Base-by-base conservation (phyloP, 2,113 vertebrate genomes). In the Pelvicachromis taeniatus region DNA sequence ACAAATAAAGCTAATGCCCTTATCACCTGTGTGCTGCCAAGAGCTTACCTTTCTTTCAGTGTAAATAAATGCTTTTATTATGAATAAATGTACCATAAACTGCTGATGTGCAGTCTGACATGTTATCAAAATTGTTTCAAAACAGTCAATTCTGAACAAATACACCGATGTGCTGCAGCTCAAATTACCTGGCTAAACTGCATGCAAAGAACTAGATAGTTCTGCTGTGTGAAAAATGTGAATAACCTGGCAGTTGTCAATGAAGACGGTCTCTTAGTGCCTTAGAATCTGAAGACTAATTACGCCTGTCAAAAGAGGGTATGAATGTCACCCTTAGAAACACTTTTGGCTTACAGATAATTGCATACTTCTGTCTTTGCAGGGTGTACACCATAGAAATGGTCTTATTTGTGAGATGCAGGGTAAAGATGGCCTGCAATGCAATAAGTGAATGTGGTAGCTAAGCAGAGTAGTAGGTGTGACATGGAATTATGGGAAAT, bases 341-440 rank as follows among this genome's bases (percentile, higher is more conserved):
- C 94, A 93, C 73, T 95, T 95, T 94, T 86, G 83, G 91, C 95
- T 91, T 88, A 93, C 93, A 95, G 95, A 95, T 97, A 97, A 97
- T 95, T 96, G 96, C 96, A 97, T 96, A 95, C 95, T 96, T 96
- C 90, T 95, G 94, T 97, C 91, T 96, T 95, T 94, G 90, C 91
- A 90, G 50, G 87, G 91, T 94, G 89, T 91, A 93, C 94, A 95
- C 97, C 96, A 96, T 97, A 96, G 96, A 97, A 97, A 97, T 97
- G 93, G 95, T 93, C 94, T 95, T 96, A 95, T 96, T 95, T 94
- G 88, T 92, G 89, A 94, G 93, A 93, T 93, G 90, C 38, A 5
- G 82, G 84, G 84, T 82, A 84, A 86, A 89, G 90, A 87, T 82
- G 73, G 91, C 77, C 90, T 33, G 75, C 87, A 85, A 90, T 81